Conservation (phyloP, 35 echinoderm and acorn worm genomes). For the Stichopus chloronotus region DNA sequence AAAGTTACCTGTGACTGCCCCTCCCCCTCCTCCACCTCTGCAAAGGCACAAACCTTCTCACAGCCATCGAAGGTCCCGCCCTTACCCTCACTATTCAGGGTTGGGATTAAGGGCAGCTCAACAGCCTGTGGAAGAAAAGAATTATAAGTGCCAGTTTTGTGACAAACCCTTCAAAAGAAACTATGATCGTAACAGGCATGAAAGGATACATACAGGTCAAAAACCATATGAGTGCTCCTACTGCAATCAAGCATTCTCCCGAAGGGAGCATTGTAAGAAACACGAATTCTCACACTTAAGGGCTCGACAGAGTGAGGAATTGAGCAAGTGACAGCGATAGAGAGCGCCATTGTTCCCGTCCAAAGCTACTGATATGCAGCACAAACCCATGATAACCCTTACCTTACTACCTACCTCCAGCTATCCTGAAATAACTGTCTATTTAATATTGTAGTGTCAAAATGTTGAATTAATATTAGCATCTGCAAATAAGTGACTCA, state of each 20-base stretch:
- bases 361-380: neutral
- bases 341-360: neutral
- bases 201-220: conserved; percentile 55
- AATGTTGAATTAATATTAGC: no score
- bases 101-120: conserved; percentile 28
- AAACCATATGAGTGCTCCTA: conserved; percentile 53
- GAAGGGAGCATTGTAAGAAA: conserved; percentile 45
- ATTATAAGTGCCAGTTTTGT: conserved; percentile 47
- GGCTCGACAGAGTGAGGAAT: neutral
- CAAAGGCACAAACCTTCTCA: neutral
- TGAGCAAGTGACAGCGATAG: neutral
- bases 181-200: conserved; percentile 50
- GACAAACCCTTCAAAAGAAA: conserved; percentile 50
- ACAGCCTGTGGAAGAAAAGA: conserved; percentile 7
- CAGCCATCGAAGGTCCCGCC: neutral
- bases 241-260: conserved; percentile 45
- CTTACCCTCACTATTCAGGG: conserved; percentile 51
- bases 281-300: conserved; percentile 40
- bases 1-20: neutral
- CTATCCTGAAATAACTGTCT: neutral
- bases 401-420: neutral
- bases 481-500: no score
- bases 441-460: no score
- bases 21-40: neutral
- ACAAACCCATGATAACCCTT: neutral